Percentiles rank a stretch among this genome's conserved stretches.
These are phyloP conservation scores for Pachypsylla venusta DNA, from an alignment of 1,140 invertebrate genomes.

Conservation along the genomic window DNA sequence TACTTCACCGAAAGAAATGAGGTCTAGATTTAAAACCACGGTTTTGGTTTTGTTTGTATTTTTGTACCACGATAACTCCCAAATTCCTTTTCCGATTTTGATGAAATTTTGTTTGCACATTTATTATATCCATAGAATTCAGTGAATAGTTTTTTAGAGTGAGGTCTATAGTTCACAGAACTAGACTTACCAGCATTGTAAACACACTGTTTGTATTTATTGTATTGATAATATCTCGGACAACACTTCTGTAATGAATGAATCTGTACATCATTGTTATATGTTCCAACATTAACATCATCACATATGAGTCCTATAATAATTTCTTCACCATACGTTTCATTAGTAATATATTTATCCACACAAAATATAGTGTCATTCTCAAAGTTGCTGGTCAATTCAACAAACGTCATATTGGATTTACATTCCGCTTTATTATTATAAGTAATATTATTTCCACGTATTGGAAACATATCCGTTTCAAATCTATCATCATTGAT, in stretches of 20 bases:
- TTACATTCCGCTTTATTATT: neutral
- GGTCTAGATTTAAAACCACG: too few relatives aligned
- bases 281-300: neutral
- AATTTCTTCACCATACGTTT: neutral
- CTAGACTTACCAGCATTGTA: neutral
- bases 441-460: neutral
- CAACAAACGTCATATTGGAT: neutral
- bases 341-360: neutral
- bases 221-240: constrained; percentile 1
- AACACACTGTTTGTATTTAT: neutral
- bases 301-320: neutral
- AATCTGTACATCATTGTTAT: neutral
- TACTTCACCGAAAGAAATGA: too few relatives aligned
- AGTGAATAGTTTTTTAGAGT: neutral
- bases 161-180: neutral
- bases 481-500: neutral
- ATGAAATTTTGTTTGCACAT: too few relatives aligned
- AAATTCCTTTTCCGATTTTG: too few relatives aligned
- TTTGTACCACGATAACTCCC: too few relatives aligned
- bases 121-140: too few relatives aligned
- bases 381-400: neutral
- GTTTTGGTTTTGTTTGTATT: too few relatives aligned
- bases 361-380: neutral
- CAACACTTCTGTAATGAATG: neutral
- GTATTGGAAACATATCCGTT: neutral